These are phyloP conservation scores for Amblyornis subalaris DNA, from an alignment of 2,113 vertebrate species.

Conservation along the genomic window DNA sequence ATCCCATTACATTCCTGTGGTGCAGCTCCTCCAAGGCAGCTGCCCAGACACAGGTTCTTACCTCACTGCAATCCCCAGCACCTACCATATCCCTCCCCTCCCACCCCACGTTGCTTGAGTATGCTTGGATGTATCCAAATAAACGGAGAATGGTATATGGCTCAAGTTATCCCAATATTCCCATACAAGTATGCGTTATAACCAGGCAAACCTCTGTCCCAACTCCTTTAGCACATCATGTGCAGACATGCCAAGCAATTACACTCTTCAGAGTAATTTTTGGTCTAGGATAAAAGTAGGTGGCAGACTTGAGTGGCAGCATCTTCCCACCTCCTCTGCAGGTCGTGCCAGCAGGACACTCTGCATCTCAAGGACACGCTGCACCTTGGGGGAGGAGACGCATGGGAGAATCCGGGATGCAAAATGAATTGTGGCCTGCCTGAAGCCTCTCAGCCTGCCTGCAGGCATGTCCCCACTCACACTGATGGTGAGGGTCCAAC, in stretches of 20 bases:
- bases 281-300: not conserved
- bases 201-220: not conserved
- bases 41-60: not conserved
- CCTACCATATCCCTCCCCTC: not conserved
- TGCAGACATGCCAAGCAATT: not conserved
- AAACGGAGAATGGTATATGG: not conserved
- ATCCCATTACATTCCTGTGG: no score
- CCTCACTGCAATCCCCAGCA: not conserved
- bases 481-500: fast-evolving
- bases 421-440: not conserved
- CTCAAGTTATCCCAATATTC: not conserved
- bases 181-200: not conserved
- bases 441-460: not conserved
- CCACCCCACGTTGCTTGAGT: not conserved
- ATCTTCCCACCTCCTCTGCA: fast-evolving
- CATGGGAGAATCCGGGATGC: not conserved
- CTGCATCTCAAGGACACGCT: not conserved
- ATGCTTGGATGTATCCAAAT: not conserved
- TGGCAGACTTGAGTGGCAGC: not conserved
- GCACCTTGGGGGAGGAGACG: fast-evolving
- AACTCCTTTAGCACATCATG: not conserved
- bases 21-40: not conserved
- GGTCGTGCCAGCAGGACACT: not conserved
- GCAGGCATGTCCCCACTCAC: not conserved
- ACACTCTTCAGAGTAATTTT: not conserved